Evolutionary conservation across 2,797 vertebrate genomes (phyloP).

Genomic region (Eospalax fontanierii): DNA sequence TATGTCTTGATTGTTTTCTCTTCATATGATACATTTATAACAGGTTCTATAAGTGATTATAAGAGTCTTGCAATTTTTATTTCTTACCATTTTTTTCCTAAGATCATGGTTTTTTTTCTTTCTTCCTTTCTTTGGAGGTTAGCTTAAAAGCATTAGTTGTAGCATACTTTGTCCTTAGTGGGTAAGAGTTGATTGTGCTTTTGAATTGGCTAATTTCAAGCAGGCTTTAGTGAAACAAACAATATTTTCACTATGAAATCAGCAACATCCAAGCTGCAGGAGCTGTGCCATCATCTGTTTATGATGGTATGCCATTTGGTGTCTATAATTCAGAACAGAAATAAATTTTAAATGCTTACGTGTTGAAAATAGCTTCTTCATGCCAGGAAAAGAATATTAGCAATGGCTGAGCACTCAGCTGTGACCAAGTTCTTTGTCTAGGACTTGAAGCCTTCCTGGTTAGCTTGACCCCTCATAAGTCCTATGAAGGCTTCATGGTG

Average conservation of each 20-base stretch:
- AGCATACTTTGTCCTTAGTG: constrained; percentile 24
- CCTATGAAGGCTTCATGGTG: neutral
- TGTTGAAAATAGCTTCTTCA: constrained; percentile 43
- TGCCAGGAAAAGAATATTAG: neutral
- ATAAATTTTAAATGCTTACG: constrained; percentile 32
- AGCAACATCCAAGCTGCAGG: constrained; percentile 18
- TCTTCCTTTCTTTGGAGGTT: neutral
- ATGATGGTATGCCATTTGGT: constrained; percentile 31
- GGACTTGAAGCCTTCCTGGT: neutral
- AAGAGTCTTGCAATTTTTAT: constrained; percentile 3
- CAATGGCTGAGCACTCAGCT: neutral
- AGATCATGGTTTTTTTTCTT: neutral
- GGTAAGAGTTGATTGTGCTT: constrained; percentile 57
- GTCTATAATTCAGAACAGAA: constrained; percentile 42
- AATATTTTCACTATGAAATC: constrained; percentile 69
- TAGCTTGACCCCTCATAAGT: neutral
- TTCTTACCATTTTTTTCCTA: constrained; percentile 33
- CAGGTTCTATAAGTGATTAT: neutral
- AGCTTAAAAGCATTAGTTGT: constrained; percentile 58
- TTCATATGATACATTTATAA: constrained; percentile 23
- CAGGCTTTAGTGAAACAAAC: constrained; percentile 76
- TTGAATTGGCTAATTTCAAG: constrained; percentile 69
- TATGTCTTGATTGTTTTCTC: constrained; percentile 19
- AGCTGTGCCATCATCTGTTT: constrained; percentile 49
- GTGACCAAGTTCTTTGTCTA: neutral